Percentiles rank a stretch among this genome's conserved stretches.
phyloP scores from a whole-genome alignment of 2,797 vertebrate species.

The Calcarius lapponicus region DNA sequence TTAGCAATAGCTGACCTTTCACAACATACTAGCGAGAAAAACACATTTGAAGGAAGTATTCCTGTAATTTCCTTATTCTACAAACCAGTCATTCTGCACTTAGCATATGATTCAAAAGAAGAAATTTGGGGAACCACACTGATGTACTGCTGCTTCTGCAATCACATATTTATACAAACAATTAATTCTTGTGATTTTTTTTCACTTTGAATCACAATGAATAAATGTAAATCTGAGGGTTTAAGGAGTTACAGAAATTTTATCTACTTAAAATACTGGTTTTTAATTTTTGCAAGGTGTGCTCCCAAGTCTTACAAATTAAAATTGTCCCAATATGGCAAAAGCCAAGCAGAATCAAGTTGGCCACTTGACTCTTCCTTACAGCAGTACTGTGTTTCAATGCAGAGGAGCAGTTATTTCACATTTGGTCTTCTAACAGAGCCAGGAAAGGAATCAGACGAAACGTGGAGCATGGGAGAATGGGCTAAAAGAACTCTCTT shows the following conservation, averaged over 20 bases:
- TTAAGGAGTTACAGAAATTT: not conserved
- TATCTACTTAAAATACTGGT: not conserved
- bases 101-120: not conserved
- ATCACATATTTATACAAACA: not conserved
- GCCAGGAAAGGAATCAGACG: not conserved
- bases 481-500: not conserved
- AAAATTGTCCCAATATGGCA: not conserved
- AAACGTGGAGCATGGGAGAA: not conserved
- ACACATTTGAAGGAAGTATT: conserved; percentile 29
- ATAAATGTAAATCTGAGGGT: not conserved
- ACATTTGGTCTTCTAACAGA: not conserved
- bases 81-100: not conserved
- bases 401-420: not conserved
- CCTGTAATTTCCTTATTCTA: conserved; percentile 31
- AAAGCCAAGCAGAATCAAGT: not conserved
- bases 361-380: not conserved
- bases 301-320: not conserved
- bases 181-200: not conserved
- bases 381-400: not conserved
- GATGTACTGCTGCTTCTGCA: not conserved
- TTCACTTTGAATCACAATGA: not conserved
- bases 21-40: not conserved
- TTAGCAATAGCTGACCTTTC: conserved; percentile 49
- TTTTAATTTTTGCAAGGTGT: not conserved
- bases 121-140: not conserved